Base-by-base conservation (phyloP, 1,140 invertebrate genomes). In the Drosophila pallidifrons region DNA sequence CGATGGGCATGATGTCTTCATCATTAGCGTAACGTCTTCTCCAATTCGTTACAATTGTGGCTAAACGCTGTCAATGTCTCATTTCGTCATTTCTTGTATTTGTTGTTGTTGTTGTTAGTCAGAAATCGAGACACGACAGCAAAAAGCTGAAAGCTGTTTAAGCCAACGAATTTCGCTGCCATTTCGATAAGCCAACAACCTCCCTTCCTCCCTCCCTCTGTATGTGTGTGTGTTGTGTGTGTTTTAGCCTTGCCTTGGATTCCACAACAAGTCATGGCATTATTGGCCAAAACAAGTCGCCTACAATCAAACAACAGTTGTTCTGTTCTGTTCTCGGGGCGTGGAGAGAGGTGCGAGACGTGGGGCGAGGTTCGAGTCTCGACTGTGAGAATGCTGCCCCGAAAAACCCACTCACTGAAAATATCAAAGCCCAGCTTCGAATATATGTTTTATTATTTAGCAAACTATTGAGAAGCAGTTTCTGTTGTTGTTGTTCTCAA, bases 211-310 rank as follows among this genome's bases (percentile, higher is more conserved):
- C 45, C 46, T 15, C 11, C 15, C 10, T 61, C 16, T 15, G 1
- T 60, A 10, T 4, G 10, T 32, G 28, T 11, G 25, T 45, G 41
- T 20, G 35, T 38, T 11, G 25, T 45, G 41, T 20, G 35, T 38
- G 11, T 32, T 38, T 52, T 52, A 72, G 68, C 83, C 83, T 85
- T 83, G 82, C 82, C 82, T 87, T 88, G 82, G 82, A 71, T 71
- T 75, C 72, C 72, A 75, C 72, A 88, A 87, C 82, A 87, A 87
- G 82, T 87, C 85, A 87, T 88, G 81, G 77, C 82, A 88, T 79
- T 83, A 81, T 88, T 88, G 83, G 83, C 83, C 83, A 88, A 89
- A 88, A 88, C 83, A 83, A 88, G 83, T 88, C 83, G 83, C 83
- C 83, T 88, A 88, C 82, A 77, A 76, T 58, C 77, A 79, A 82